These are phyloP conservation scores for Mastacembelus armatus DNA, from an alignment of 2,797 vertebrate species.

Conservation along the genomic window DNA sequence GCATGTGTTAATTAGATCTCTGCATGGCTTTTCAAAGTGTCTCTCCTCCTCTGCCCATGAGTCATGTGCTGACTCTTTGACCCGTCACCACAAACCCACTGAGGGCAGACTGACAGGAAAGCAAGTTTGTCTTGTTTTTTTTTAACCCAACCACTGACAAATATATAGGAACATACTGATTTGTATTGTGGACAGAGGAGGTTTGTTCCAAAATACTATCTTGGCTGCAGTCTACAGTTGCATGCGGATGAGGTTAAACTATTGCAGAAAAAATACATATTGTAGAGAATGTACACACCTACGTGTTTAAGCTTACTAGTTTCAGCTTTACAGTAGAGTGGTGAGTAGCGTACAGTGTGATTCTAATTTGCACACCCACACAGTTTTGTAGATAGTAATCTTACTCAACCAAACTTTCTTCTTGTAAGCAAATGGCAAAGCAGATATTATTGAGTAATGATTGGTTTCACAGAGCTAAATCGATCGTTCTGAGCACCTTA, in stretches of 20 bases:
- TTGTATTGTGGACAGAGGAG: constrained; percentile 56
- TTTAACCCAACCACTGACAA: constrained; percentile 53
- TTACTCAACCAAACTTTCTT: constrained; percentile 38
- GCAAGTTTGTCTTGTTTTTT: constrained; percentile 55
- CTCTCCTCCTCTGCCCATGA: constrained; percentile 70
- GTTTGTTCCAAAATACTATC: constrained; percentile 68
- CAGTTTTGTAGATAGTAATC: constrained; percentile 28
- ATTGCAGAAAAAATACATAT: constrained; percentile 11
- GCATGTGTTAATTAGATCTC: constrained; percentile 77
- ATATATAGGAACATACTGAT: constrained; percentile 70
- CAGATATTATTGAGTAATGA: constrained; percentile 21
- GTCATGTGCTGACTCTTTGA: constrained; percentile 79
- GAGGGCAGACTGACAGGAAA: constrained; percentile 61
- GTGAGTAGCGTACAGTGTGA: constrained; percentile 32
- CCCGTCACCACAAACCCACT: constrained; percentile 74
- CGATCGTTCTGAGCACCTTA: constrained; percentile 32
- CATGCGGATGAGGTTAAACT: constrained; percentile 30
- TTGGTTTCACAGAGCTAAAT: constrained; percentile 28
- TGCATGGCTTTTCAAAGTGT: constrained; percentile 67
- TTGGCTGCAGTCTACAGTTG: constrained; percentile 36
- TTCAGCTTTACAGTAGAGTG: too few relatives aligned
- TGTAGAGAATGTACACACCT: constrained; percentile 20
- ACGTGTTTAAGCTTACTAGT: constrained; percentile 32
- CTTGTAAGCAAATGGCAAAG: constrained; percentile 36
- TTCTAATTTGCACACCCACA: constrained; percentile 37